Conservation (phyloP, 2,113 vertebrate species). For the Chinchilla lanigera region DNA sequence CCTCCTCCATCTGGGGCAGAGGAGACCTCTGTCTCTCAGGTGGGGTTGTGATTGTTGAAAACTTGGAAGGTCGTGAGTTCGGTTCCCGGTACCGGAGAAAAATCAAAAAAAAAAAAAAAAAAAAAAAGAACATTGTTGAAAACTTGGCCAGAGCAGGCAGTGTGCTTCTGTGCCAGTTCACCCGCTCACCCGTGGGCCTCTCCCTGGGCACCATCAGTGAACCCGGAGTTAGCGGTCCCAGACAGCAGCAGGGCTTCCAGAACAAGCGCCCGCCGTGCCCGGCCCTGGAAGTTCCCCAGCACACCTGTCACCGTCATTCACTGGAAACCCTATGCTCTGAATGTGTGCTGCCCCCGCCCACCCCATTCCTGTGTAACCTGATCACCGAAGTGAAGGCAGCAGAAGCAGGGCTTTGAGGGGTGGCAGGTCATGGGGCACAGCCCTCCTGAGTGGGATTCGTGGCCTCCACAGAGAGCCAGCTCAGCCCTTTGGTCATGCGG, state of each 20-base stretch:
- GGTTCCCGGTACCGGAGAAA: no score
- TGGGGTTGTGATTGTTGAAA: background rate
- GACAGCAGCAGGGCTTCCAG: no score
- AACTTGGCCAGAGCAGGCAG: background rate
- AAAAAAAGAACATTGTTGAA: no score
- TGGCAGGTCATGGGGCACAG: background rate
- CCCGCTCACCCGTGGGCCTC: background rate
- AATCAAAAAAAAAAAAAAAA: no score
- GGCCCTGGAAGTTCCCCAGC: accelerated
- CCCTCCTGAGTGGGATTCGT: background rate
- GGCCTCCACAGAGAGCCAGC: background rate
- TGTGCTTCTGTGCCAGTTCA: background rate
- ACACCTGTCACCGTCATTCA: background rate
- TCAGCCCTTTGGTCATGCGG: background rate
- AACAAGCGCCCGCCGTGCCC: background rate
- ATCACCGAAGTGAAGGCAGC: background rate
- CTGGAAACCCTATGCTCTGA: background rate
- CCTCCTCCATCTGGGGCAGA: background rate
- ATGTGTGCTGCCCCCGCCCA: no score
- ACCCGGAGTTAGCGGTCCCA: background rate
- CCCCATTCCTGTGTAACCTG: background rate
- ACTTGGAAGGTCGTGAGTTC: no score
- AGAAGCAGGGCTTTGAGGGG: background rate
- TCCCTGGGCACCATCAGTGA: background rate
- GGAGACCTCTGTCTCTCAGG: background rate